Conservation (phyloP, 2,888 invertebrate species). For the Cephus pygmeus region DNA sequence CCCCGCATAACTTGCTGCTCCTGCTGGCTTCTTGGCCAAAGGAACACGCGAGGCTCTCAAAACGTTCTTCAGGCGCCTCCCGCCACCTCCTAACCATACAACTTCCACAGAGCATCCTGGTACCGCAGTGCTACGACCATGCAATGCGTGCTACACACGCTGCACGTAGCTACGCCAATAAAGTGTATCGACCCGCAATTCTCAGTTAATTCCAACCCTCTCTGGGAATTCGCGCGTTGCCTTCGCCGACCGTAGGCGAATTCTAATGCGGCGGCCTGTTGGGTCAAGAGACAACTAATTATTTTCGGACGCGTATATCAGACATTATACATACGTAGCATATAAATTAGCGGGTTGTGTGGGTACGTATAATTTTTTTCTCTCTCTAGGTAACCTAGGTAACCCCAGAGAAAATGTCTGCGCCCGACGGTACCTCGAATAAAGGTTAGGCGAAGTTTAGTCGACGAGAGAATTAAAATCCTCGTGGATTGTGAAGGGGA, state of each 20-base stretch:
- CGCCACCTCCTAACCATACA: background rate
- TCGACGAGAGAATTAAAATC: background rate
- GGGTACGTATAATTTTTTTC: background rate
- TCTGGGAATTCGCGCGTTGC: constrained; percentile 29
- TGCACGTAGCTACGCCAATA: constrained; percentile 28
- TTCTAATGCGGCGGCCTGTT: background rate
- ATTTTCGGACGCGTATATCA: background rate
- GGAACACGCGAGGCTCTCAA: constrained; percentile 5
- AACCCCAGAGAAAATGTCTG: background rate
- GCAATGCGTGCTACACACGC: constrained; percentile 7
- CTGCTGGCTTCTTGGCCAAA: background rate
- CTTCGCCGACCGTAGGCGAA: background rate
- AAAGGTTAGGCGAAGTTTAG: background rate
- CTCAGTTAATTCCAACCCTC: constrained; percentile 35
- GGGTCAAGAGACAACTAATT: background rate
- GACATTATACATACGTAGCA: background rate
- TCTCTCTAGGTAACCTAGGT: background rate
- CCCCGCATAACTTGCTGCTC: constrained; percentile 6
- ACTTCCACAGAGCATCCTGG: background rate
- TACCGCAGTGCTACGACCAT: constrained; percentile 5
- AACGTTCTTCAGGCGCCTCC: constrained; percentile 9
- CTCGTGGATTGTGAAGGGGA: background rate
- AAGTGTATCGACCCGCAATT: constrained; percentile 32
- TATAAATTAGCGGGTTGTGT: background rate
- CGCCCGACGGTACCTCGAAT: background rate